Evolutionary conservation across 1,140 invertebrate genomes (phyloP).

Genomic region (Tachypleus tridentatus): DNA sequence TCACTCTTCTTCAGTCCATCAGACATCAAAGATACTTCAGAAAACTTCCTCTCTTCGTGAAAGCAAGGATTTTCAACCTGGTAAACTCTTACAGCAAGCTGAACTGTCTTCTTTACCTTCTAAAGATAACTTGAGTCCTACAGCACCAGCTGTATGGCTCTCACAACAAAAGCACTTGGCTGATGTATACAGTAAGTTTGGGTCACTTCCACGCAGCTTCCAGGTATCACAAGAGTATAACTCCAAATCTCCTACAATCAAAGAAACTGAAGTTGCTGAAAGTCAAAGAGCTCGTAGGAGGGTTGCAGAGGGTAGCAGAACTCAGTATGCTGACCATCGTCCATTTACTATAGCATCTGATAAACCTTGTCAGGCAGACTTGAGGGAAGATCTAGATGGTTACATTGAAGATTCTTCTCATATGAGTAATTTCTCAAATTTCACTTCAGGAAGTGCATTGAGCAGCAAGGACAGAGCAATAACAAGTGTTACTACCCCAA

Average conservation of each 20-base stretch:
- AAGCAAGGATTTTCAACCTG: too few relatives aligned
- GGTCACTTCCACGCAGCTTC: slow-evolving; percentile 63
- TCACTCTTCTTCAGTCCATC: slow-evolving; percentile 18
- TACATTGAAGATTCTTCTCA: slow-evolving; percentile 39
- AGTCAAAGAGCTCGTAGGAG: too few relatives aligned
- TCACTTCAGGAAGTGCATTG: background rate
- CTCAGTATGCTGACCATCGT: slow-evolving; percentile 31
- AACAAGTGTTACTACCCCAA: slow-evolving; percentile 28
- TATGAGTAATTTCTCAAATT: slow-evolving; percentile 11
- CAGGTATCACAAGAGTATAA: slow-evolving; percentile 34
- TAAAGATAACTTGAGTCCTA: slow-evolving; percentile 34
- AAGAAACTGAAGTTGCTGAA: background rate
- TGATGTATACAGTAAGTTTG: slow-evolving; percentile 45
- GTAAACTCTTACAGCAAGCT: too few relatives aligned
- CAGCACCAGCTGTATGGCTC: slow-evolving; percentile 45
- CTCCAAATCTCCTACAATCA: background rate
- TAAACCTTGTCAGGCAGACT: slow-evolving; percentile 34
- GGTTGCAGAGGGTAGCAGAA: background rate
- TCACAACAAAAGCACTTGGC: slow-evolving; percentile 42
- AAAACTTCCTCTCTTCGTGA: too few relatives aligned
- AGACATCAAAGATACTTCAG: background rate
- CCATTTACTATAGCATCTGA: slow-evolving; percentile 61
- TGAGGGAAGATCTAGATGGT: slow-evolving; percentile 25
- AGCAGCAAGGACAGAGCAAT: too few relatives aligned
- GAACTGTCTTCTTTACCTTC: slow-evolving; percentile 14